These are phyloP conservation scores for Sminthurinus aureus DNA, from an alignment of 2,888 invertebrate genomes.

Conservation along the genomic window DNA sequence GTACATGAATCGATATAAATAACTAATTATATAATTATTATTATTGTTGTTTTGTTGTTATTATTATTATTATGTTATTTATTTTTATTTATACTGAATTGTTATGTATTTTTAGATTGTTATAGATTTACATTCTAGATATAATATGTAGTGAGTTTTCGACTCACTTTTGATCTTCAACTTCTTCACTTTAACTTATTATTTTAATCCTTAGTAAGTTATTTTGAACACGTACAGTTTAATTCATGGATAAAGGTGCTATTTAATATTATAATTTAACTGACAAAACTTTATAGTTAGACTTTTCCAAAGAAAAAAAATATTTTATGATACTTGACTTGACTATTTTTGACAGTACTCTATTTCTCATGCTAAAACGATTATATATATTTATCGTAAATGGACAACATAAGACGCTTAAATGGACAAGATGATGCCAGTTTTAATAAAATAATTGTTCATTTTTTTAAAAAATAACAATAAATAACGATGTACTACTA, in stretches of 20 bases:
- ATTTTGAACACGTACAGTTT: background rate
- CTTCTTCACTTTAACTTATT: background rate
- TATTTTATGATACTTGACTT: background rate
- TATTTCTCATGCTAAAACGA: background rate
- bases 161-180: background rate
- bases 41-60: background rate
- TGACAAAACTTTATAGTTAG: background rate
- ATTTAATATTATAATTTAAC: background rate
- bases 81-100: background rate
- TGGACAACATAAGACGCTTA: background rate
- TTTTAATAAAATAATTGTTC: background rate
- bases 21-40: too few species aligned
- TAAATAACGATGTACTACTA: background rate
- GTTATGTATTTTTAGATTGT: conserved; percentile 15
- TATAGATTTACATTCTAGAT: background rate
- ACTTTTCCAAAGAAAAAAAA: background rate
- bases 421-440: background rate
- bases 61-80: background rate
- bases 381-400: background rate
- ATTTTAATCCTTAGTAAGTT: background rate
- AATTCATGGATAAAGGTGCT: background rate
- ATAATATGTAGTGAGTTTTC: background rate
- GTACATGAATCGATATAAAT: background rate
- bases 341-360: background rate
- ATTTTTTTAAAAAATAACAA: background rate